These are phyloP conservation scores for Lasioglossum baleicum DNA, from an alignment of 1,140 invertebrate species.

Conservation along the genomic window DNA sequence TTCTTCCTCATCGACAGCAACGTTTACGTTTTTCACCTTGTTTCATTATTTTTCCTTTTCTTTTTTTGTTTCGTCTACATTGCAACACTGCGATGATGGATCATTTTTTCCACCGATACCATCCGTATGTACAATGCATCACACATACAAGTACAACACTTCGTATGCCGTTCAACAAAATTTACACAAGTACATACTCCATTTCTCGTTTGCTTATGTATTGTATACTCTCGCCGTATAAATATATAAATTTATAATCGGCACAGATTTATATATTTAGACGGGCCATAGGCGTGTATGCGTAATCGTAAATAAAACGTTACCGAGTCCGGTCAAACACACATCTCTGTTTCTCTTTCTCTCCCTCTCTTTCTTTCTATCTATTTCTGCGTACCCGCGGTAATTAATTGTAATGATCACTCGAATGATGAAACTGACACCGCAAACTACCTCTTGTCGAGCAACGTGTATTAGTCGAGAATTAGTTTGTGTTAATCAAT, in stretches of 20 bases:
- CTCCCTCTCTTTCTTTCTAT: background rate
- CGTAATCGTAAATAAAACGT: constrained; percentile 48
- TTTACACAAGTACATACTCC: constrained; percentile 65
- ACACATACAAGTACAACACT: constrained; percentile 51
- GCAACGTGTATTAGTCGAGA: constrained; percentile 56
- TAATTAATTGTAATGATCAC: constrained; percentile 42
- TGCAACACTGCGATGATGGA: constrained; percentile 17
- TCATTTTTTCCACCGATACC: constrained; percentile 33
- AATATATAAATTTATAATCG: constrained; percentile 24
- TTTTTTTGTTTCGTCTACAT: background rate
- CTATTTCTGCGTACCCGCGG: constrained; percentile 1
- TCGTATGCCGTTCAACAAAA: constrained; percentile 66
- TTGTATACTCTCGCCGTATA: constrained; percentile 18
- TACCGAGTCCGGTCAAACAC: constrained; percentile 15
- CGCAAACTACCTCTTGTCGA: constrained; percentile 20
- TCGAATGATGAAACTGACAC: constrained; percentile 37
- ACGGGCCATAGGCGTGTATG: constrained; percentile 55
- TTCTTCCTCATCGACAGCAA: constrained; percentile 24
- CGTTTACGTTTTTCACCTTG: background rate
- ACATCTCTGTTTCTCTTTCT: background rate
- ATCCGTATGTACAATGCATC: constrained; percentile 52
- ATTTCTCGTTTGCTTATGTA: constrained; percentile 11
- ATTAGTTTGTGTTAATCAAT: constrained; percentile 63
- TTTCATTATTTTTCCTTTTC: background rate
- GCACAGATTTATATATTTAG: constrained; percentile 44